Conservation (phyloP, 2,113 vertebrate species). For the Albula goreensis region DNA sequence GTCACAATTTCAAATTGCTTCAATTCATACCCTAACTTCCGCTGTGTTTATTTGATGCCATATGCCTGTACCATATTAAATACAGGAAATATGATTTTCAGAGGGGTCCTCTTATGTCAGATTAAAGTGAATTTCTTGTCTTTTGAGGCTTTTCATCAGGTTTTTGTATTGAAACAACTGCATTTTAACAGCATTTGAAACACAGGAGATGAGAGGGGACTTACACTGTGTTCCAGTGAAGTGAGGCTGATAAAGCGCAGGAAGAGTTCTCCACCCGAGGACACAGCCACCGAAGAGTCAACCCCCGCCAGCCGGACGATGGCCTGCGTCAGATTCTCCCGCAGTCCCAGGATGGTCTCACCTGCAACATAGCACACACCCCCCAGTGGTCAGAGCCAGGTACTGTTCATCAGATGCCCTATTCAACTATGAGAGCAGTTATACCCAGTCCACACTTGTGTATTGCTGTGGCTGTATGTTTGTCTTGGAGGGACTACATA, state of each 20-base stretch:
- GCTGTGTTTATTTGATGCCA: no score
- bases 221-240: slow-evolving; percentile 85
- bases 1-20: no score
- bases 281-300: slow-evolving; percentile 93
- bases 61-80: no score
- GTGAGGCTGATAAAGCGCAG: slow-evolving; percentile 96
- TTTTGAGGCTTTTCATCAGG: no score
- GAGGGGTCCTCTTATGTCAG: no score
- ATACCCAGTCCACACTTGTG: no score
- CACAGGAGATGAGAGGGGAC: slow-evolving; percentile 26
- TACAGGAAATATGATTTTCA: no score
- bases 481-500: not conserved
- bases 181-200: not conserved
- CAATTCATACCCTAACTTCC: no score
- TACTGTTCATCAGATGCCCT: not conserved
- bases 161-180: no score
- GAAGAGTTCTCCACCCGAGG: slow-evolving; percentile 93
- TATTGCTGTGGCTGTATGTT: not conserved
- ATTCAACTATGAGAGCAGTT: not conserved
- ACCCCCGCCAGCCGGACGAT: slow-evolving; percentile 79
- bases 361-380: slow-evolving; percentile 63
- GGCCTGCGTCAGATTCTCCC: slow-evolving; percentile 84
- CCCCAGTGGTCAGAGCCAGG: not conserved
- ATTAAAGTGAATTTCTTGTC: no score
- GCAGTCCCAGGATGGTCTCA: slow-evolving; percentile 88